Percentiles rank a stretch among this genome's conserved stretches.
These are phyloP conservation scores for Acanthurus leucopareius DNA, from an alignment of 2,797 vertebrate genomes.

Conservation along the genomic window DNA sequence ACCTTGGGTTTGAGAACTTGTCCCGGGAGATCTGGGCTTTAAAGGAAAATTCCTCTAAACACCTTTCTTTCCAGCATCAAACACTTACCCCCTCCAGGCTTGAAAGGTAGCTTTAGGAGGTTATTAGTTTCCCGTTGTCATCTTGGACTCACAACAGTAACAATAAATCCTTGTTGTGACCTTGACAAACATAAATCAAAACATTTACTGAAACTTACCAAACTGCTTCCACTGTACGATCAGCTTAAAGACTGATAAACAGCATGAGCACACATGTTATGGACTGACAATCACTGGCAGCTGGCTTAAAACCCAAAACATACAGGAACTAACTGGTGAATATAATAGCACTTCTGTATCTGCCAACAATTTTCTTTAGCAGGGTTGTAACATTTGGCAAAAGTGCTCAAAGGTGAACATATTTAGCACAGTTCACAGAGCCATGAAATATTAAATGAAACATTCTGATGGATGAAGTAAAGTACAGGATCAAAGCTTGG, in stretches of 20 bases:
- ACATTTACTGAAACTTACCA: neutral
- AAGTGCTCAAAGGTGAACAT: slow-evolving; percentile 19
- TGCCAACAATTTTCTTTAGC: neutral
- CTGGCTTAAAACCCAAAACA: slow-evolving; percentile 7
- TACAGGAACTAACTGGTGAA: neutral
- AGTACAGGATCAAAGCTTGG: slow-evolving; percentile 11
- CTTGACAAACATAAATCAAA: slow-evolving; percentile 6
- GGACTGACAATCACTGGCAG: neutral
- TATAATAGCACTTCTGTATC: neutral
- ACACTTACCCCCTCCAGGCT: neutral
- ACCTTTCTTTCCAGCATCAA: neutral
- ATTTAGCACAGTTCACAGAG: slow-evolving; percentile 20
- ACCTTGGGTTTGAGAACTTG: slow-evolving; percentile 4
- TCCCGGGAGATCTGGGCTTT: neutral
- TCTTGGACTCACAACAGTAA: neutral
- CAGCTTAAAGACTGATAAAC: neutral
- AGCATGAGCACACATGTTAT: neutral
- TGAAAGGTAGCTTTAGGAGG: neutral
- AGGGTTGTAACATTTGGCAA: slow-evolving; percentile 13
- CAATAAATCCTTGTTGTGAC: slow-evolving; percentile 8
- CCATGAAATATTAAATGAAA: slow-evolving; percentile 24
- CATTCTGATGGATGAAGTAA: slow-evolving; percentile 13
- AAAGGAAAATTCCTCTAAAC: slow-evolving; percentile 7
- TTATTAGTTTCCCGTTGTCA: neutral
- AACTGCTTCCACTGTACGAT: neutral